Evolutionary conservation across 2,888 invertebrate genomes (phyloP).

Genomic region (Lymantria monacha): DNA sequence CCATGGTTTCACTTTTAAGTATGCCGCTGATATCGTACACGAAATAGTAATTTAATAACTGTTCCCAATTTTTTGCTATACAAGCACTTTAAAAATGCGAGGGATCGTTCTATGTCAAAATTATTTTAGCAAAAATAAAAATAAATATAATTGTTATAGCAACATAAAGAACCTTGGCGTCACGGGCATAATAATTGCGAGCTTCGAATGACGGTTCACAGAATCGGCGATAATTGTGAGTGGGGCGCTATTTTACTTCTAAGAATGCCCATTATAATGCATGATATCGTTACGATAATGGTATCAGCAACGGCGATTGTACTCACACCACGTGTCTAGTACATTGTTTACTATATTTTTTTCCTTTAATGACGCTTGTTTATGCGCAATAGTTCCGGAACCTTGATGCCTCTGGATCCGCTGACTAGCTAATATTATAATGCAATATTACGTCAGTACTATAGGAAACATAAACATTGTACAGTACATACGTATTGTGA

Average conservation of each 20-base stretch:
- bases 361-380: slow-evolving; percentile 23
- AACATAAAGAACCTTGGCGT: slow-evolving; percentile 1
- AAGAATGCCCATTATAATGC: slow-evolving; percentile 58
- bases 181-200: slow-evolving; percentile 37
- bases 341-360: slow-evolving; percentile 36
- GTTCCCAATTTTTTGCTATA: too few relatives aligned
- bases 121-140: too few relatives aligned
- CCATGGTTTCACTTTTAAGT: too few relatives aligned
- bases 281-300: slow-evolving; percentile 69
- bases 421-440: slow-evolving; percentile 21
- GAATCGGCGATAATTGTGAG: slow-evolving; percentile 67
- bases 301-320: slow-evolving; percentile 52
- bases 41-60: too few relatives aligned
- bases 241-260: slow-evolving; percentile 52
- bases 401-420: slow-evolving; percentile 10
- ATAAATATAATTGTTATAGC: too few relatives aligned
- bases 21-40: too few relatives aligned
- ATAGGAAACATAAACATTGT: not conserved
- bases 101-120: too few relatives aligned
- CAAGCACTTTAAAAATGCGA: too few relatives aligned
- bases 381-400: slow-evolving; percentile 17
- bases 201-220: slow-evolving; percentile 54
- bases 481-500: slow-evolving; percentile 21
- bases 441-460: not conserved
- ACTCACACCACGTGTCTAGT: slow-evolving; percentile 33